phyloP scores from a whole-genome alignment of 2,113 vertebrate species.

The Acanthochromis polyacanthus region DNA sequence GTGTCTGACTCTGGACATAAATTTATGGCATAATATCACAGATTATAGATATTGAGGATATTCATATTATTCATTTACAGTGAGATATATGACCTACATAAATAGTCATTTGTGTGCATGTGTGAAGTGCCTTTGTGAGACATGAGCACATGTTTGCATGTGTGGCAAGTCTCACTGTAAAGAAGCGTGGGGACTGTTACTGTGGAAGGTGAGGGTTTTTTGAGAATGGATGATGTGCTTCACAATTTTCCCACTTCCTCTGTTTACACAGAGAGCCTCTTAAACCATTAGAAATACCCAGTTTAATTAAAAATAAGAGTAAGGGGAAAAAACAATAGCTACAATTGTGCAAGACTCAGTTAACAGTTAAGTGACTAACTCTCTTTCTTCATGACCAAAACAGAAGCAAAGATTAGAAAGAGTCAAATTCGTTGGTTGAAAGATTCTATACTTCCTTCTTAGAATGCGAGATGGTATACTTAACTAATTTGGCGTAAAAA shows the following conservation, averaged over 20 bases:
- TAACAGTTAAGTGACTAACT: background rate
- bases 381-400: conserved; percentile 14
- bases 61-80: conserved; percentile 80
- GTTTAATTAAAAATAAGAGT: conserved; percentile 5
- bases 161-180: background rate
- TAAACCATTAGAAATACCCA: conserved; percentile 86
- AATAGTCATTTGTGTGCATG: conserved; percentile 58
- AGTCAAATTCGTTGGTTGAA: background rate
- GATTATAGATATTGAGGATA: conserved; percentile 82
- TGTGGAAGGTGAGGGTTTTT: conserved; percentile 13
- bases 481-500: conserved; percentile 49
- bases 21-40: conserved; percentile 81
- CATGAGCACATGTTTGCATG: conserved; percentile 1
- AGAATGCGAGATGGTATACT: conserved; percentile 29
- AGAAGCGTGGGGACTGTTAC: background rate
- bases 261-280: conserved; percentile 62
- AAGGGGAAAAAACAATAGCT: conserved; percentile 35
- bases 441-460: background rate
- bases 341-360: background rate
- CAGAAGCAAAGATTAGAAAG: conserved; percentile 5
- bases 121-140: background rate
- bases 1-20: conserved; percentile 74
- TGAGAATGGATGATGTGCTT: conserved; percentile 23
- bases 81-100: conserved; percentile 70
- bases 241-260: conserved; percentile 9